phyloP scores from a whole-genome alignment of 2,888 invertebrate species.

The Nineta flava region DNA sequence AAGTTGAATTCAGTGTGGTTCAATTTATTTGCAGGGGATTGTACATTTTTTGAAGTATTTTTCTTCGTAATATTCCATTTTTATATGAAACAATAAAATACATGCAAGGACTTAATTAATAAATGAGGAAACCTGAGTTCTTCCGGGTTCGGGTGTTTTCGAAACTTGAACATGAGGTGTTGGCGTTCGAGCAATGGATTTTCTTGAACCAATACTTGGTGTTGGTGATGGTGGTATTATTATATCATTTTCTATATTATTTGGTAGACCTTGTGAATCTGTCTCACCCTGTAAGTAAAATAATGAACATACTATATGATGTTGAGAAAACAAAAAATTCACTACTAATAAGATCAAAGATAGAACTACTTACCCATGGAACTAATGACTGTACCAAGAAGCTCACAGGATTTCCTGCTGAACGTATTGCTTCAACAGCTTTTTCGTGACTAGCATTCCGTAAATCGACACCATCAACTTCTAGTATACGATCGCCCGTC shows the following conservation, averaged over 20 bases:
- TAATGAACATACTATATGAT: too few relatives aligned
- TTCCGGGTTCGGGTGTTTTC: neutral
- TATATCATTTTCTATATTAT: neutral
- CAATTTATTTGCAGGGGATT: too few relatives aligned
- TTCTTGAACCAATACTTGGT: neutral
- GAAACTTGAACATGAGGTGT: neutral
- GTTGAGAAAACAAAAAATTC: too few relatives aligned
- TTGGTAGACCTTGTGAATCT: neutral
- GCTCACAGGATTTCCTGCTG: constrained; percentile 73
- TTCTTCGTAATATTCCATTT: too few relatives aligned
- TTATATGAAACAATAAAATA: too few relatives aligned
- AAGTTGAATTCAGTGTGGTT: too few relatives aligned
- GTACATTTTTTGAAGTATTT: too few relatives aligned
- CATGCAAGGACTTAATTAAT: too few relatives aligned
- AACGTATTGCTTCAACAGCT: constrained; percentile 87
- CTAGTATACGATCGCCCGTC: constrained; percentile 78
- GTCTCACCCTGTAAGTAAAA: too few relatives aligned
- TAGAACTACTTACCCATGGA: constrained; percentile 39
- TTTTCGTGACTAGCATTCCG: constrained; percentile 82
- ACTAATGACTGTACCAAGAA: constrained; percentile 77
- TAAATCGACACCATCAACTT: constrained; percentile 84
- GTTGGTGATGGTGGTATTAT: neutral
- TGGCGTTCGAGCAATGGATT: neutral
- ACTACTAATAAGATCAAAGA: too few relatives aligned
- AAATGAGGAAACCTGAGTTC: neutral